These are phyloP conservation scores for Leucophora obtusa DNA, from an alignment of 2,888 invertebrate species.

Conservation along the genomic window DNA sequence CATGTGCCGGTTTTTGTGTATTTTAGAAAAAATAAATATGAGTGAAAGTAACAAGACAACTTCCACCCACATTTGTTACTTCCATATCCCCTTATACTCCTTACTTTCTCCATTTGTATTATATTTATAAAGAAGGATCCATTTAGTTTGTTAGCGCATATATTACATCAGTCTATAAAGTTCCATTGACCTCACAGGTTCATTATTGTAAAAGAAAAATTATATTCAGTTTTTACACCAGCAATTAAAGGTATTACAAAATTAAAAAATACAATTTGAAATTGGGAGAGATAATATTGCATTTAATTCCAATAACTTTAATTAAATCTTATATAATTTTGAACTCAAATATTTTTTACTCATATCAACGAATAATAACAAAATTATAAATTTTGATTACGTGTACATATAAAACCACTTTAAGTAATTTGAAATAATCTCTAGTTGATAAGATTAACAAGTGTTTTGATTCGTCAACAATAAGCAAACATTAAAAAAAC, in stretches of 20 bases:
- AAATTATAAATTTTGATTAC: background rate
- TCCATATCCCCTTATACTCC: background rate
- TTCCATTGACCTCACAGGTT: slow-evolving; percentile 34
- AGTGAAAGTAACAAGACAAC: slow-evolving; percentile 37
- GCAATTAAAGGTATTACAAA: slow-evolving; percentile 12
- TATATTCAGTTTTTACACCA: background rate
- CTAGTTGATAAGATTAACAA: background rate
- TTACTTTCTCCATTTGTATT: background rate
- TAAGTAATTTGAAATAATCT: background rate
- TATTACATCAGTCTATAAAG: slow-evolving; percentile 36
- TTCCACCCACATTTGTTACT: slow-evolving; percentile 3
- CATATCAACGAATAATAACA: background rate
- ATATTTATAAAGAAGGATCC: background rate
- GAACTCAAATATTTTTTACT: background rate
- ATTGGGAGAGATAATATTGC: no score
- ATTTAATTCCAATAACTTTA: background rate
- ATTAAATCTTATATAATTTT: no score
- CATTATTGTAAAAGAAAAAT: background rate
- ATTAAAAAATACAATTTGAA: background rate
- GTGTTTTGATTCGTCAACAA: background rate
- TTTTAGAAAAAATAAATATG: slow-evolving; percentile 5
- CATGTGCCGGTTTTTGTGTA: slow-evolving; percentile 54
- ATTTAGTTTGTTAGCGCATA: background rate
- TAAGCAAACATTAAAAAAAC: background rate
- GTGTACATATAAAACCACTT: background rate